Evolutionary conservation across 2,888 invertebrate genomes (phyloP), one percentile per base, ranked within the genome.

Genomic region (Halictus quadricinctus): DNA sequence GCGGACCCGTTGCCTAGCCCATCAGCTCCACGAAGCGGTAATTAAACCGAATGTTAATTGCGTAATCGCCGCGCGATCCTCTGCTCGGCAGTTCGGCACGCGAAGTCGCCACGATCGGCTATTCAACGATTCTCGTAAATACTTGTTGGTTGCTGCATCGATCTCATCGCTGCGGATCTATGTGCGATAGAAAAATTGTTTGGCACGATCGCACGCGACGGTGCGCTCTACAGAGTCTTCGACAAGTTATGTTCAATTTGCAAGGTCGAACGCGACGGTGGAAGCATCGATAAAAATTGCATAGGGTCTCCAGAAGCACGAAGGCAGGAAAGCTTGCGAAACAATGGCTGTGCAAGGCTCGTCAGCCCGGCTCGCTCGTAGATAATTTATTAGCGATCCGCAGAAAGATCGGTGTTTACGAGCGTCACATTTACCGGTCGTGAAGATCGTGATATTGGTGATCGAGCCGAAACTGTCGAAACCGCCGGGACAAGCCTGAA

Each of bases 361-460:
- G 48, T 43, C 43, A 46, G 64, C 7, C 60, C 41, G 15, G 29
- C 64, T 15, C 1, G 64, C 64, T 64, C 29, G 15, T 64, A 64
- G 64, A 64, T 64, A 64, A 64, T 64, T 64, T 64, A 64, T 41
- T 46, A 72, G 64, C 64, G 64, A 64, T 64, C 64, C 64, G 64
- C 64, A 64, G 41, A 41, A 41, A 36, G 69, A 69, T 69, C 69
- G 69, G 41, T 69, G 69, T 69, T 69, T 69, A 69, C 69, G 41
- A 43, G 69, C 69, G 69, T 69, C 69, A 41, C 66, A 72, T 83
- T 69, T 69, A 69, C 69, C 69, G 75, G 83, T 89, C 86, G 88
- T 86, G 86, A 46, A 87, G 83, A 87, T 92, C 93, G 92, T 91
- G 92, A 93, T 93, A 93, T 88, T 79, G 92, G 90, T 87, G 87